Conservation (phyloP, 2,113 vertebrate species). For the Silurus glanis region DNA sequence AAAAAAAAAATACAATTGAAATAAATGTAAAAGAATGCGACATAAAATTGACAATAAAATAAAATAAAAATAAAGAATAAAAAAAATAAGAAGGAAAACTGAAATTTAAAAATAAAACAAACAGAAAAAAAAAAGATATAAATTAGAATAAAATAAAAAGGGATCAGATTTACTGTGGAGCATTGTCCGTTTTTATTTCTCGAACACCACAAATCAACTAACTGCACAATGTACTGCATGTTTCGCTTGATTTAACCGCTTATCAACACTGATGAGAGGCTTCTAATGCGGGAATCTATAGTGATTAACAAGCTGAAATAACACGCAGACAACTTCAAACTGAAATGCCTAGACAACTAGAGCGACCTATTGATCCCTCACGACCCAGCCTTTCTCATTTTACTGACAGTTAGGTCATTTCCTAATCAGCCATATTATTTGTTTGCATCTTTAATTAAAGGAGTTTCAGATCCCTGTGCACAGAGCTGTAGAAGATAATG, state of each 20-base stretch:
- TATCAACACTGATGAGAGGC: neutral
- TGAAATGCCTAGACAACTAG: constrained; percentile 5
- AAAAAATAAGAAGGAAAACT: neutral
- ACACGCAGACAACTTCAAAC: constrained; percentile 28
- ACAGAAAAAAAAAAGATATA: too few relatives aligned
- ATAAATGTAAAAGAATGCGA: too few relatives aligned
- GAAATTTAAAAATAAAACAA: too few relatives aligned
- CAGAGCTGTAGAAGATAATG: neutral
- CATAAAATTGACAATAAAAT: too few relatives aligned
- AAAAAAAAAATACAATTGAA: too few relatives aligned
- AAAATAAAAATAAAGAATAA: neutral
- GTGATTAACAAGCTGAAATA: constrained; percentile 18
- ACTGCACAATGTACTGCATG: neutral
- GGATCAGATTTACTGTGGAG: neutral
- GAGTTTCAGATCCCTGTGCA: neutral
- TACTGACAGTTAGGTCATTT: neutral
- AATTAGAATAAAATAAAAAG: too few relatives aligned
- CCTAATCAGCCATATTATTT: neutral
- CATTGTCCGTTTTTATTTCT: neutral
- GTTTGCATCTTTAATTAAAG: neutral
- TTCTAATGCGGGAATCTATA: constrained; percentile 32
- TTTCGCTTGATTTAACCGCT: neutral
- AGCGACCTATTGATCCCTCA: constrained; percentile 27
- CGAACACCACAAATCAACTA: neutral
- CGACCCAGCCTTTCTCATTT: constrained; percentile 1